Percentiles rank a stretch among this genome's conserved stretches.
Conservation (phyloP, 1,140 invertebrate species). For the Mycetomoellerius zeteki region DNA sequence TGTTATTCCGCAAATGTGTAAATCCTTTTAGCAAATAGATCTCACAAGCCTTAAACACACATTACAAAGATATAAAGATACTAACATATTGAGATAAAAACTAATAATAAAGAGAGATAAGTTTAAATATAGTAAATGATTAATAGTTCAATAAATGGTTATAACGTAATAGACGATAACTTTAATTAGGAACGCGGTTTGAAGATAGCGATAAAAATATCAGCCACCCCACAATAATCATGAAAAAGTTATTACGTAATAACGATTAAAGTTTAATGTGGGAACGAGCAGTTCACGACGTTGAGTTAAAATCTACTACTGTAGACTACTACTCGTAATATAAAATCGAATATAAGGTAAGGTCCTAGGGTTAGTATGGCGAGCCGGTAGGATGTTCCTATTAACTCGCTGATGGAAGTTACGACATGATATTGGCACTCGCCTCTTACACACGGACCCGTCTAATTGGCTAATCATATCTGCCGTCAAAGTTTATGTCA, state of each 20-base stretch:
- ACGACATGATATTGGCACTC: constrained; percentile 62
- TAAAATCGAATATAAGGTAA: constrained; percentile 55
- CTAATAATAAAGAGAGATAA: neutral
- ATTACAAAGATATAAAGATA: neutral
- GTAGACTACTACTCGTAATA: constrained; percentile 59
- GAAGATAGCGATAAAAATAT: neutral
- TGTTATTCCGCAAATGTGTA: neutral
- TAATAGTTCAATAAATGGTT: constrained; percentile 6
- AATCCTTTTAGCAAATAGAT: constrained; percentile 14
- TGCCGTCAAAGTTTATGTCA: constrained; percentile 65
- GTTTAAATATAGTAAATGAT: neutral
- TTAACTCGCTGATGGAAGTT: constrained; percentile 61
- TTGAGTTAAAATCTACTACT: constrained; percentile 55
- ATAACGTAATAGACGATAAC: neutral
- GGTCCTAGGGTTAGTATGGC: constrained; percentile 57
- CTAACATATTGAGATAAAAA: neutral
- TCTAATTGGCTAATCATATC: constrained; percentile 68
- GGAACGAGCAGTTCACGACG: constrained; percentile 44
- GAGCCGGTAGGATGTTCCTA: constrained; percentile 54
- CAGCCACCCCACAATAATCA: constrained; percentile 6
- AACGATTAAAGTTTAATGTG: constrained; percentile 57
- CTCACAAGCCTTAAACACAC: neutral
- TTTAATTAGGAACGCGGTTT: constrained; percentile 12
- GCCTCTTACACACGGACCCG: constrained; percentile 43
- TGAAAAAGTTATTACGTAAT: constrained; percentile 38